Base-by-base conservation (phyloP, 2,888 invertebrate species). In the Drosophila pseudotakahashii region DNA sequence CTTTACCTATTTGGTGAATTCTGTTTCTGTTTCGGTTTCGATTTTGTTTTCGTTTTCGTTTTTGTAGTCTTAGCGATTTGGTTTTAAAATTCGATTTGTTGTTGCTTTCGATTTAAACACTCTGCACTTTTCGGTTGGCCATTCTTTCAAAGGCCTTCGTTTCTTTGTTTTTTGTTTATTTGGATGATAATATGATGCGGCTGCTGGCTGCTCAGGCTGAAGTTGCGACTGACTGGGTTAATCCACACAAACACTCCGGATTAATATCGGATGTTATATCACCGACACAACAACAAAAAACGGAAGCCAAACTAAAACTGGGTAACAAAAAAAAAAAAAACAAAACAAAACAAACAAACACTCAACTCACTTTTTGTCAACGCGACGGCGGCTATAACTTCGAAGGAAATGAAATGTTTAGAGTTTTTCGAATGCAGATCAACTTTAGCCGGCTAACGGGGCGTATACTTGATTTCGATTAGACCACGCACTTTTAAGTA, bases 1-100 rank as follows among this genome's bases (percentile, higher is more conserved):
- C 83, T 79, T 83, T 83, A 83, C 83, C 83, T 83, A 83, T 87
- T 84, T 83, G 71, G 45, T 66, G 45, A 71, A 75, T 62, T 68
- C 75, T 53, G 68, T 58, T 66, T 77, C 75, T 52, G 53, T 64
- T 69, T 60, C 41, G 41, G 9, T 41, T 41, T 19, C 19, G 42
- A 23, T 42, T 42, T 42, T 32, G 39, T 26, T 26, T 26, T 26
- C 26, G 51, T 45, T 59, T 44, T n/a, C 39, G n/a, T 19, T 51
- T 63, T 63, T 9, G 45, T 30, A 19, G 42, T 42, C 42, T 19
- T 42, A 42, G 42, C 16, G 14, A 23, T 39, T 57, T 57, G 3
- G 34, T 14, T 59, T 36, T 47, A 7, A n/a, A 37, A 54, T 36
- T 42, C 10, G 14, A 32, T 42, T 58, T 52, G 39, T 64, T 60